Evolutionary conservation across 2,113 vertebrate genomes (phyloP), one percentile per base, ranked within the genome.

Genomic region (Dasypus novemcinctus): DNA sequence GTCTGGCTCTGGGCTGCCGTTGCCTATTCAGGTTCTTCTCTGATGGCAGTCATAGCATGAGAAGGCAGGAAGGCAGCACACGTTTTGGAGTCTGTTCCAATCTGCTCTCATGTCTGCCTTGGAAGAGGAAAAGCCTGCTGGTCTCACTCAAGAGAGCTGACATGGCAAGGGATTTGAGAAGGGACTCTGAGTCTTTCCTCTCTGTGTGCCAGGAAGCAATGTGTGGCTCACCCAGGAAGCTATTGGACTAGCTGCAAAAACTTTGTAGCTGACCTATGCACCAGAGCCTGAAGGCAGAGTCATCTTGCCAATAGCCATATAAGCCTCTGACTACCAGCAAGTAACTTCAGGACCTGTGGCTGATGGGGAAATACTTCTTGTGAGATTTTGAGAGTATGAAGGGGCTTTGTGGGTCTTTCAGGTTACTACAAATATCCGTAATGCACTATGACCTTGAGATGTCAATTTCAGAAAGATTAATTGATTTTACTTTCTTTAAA

Each of bases 331-430:
- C n/a, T 12, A 4, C 27, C 12, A 17, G 54, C 11, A 46, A 66
- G 72, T 1, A 91, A 61, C 31, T 74, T 90, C 57, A 79, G 46
- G 68, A 92, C 85, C 66, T 81, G 66, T 9, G 90, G 66, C 17
- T 23, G 15, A 61, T 36, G 49, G 20, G 52, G 20, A 63, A 92
- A 61, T 46, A 36, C 1, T 59, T 69, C 76, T 54, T 33, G 13
- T 38, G 84, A 72, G 81, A 59, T 49, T 79, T 8, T 41, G 52
- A 90, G 76, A 76, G 52, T 43, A 11, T 31, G 21, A 41, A 69
- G 38, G 29, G 69, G 17, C 7, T 4, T 25, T 52, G 54, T 69
- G 41, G 36, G 20, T 57, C 64, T 95, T 94, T 83, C 10, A 15
- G 9, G 69, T 84, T 31, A 31, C 11, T 43, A 21, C 8, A 61